A percentile compares a stretch with the other conserved stretches of the same genome.
Conservation (phyloP, 1,140 invertebrate genomes). For the Panagrolaimus sp. region DNA sequence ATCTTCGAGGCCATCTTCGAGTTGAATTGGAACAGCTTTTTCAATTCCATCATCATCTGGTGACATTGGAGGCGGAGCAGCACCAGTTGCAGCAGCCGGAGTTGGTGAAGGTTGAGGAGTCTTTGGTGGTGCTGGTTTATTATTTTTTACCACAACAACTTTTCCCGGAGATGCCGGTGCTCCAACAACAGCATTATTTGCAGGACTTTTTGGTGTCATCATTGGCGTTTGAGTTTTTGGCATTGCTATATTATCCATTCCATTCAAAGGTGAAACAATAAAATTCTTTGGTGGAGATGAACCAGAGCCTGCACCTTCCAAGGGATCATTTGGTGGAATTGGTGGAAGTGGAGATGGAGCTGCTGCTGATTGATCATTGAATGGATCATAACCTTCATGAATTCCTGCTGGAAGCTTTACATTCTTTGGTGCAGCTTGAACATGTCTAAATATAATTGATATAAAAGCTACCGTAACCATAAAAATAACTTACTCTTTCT, state of each 20-base stretch:
- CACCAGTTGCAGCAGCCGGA: too few relatives aligned
- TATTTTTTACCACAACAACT: too few relatives aligned
- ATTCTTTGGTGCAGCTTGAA: not conserved
- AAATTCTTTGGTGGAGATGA: not conserved
- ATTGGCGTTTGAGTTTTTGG: not conserved
- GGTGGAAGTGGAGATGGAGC: not conserved
- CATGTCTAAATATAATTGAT: not conserved
- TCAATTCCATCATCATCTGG: not conserved
- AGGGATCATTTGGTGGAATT: too few relatives aligned
- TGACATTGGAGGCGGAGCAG: too few relatives aligned
- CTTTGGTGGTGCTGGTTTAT: too few relatives aligned
- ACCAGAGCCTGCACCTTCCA: not conserved
- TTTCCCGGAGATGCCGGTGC: not conserved
- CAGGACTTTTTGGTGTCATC: not conserved
- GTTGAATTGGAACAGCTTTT: not conserved
- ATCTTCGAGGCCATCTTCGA: not conserved
- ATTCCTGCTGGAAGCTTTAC: not conserved
- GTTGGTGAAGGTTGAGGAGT: too few relatives aligned
- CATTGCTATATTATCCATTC: not conserved
- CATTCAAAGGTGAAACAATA: not conserved
- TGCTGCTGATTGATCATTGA: not conserved
- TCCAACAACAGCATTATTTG: not conserved
- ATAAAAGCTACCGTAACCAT: too few relatives aligned
- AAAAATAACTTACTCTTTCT: too few relatives aligned
- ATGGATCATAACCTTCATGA: slow-evolving; percentile 7